Conservation (phyloP, 2,797 vertebrate genomes). For the Sebastolobus altivelis region DNA sequence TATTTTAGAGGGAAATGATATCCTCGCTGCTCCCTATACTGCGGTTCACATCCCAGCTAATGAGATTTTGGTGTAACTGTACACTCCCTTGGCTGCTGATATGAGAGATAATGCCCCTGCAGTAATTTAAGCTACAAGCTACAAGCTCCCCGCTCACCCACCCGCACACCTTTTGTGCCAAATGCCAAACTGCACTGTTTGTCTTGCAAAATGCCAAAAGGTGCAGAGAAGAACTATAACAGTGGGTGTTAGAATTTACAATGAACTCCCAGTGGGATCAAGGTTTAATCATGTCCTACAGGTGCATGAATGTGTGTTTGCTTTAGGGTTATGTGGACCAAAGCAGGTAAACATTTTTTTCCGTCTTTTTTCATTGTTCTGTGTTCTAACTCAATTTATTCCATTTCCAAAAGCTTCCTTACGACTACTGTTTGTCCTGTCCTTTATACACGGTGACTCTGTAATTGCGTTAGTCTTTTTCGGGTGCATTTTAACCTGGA, state of each 20-base stretch:
- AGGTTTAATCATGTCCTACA: constrained; percentile 28
- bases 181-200: constrained; percentile 61
- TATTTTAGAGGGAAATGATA: constrained; percentile 32
- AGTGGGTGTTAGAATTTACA: constrained; percentile 43
- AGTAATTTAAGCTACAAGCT: constrained; percentile 49
- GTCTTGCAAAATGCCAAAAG: constrained; percentile 69
- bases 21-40: neutral
- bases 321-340: neutral
- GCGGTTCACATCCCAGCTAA: constrained; percentile 35
- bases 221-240: constrained; percentile 33
- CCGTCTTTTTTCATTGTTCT: no score
- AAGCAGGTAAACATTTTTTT: neutral
- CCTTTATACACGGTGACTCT: no score
- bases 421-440: no score
- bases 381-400: no score
- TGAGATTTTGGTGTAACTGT: constrained; percentile 49
- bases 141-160: constrained; percentile 48
- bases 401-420: no score
- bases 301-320: neutral
- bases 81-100: constrained; percentile 44
- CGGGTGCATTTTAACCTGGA: neutral
- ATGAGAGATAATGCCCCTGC: constrained; percentile 53
- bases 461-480: neutral
- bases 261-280: constrained; percentile 21
- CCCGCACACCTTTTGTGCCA: constrained; percentile 46